A percentile compares a stretch with the other conserved stretches of the same genome.
Conservation (phyloP, 2,888 invertebrate genomes). For the Lobophora halterata region DNA sequence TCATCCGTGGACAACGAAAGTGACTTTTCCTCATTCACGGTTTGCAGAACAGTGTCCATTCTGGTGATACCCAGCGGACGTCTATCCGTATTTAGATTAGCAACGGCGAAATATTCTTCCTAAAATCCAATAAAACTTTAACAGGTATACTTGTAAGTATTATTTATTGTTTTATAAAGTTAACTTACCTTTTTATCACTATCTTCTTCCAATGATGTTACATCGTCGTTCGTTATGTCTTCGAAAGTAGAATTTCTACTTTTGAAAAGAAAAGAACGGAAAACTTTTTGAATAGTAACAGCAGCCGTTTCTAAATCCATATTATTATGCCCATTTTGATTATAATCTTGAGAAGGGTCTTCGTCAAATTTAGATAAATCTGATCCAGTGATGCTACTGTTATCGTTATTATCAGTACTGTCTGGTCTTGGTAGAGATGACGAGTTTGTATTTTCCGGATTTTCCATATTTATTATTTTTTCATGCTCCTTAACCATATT, state of each 20-base stretch:
- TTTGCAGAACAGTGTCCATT: conserved; percentile 74
- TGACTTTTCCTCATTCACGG: conserved; percentile 77
- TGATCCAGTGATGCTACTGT: conserved; percentile 24
- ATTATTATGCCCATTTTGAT: conserved; percentile 34
- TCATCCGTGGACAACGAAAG: conserved; percentile 74
- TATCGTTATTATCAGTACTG: conserved; percentile 27
- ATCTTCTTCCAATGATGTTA: conserved; percentile 47
- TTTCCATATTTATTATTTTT: conserved; percentile 5
- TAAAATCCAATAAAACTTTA: conserved; percentile 43
- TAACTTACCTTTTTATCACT: conserved; percentile 49
- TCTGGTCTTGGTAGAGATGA: conserved; percentile 15
- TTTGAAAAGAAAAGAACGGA: conserved; percentile 72
- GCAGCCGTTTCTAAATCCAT: conserved; percentile 78
- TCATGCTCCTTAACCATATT: not conserved
- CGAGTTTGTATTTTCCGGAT: conserved; percentile 11
- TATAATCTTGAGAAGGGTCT: conserved; percentile 13
- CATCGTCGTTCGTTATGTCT: conserved; percentile 53
- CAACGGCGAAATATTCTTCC: conserved; percentile 47
- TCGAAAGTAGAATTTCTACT: conserved; percentile 69
- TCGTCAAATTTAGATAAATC: conserved; percentile 28
- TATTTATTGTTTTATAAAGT: conserved; percentile 1
- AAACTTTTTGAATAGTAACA: conserved; percentile 80
- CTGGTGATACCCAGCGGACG: conserved; percentile 60
- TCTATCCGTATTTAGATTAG: conserved; percentile 55
- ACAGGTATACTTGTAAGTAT: not conserved